phyloP scores from a whole-genome alignment of 2,113 vertebrate species.

The Todiramphus chloris region DNA sequence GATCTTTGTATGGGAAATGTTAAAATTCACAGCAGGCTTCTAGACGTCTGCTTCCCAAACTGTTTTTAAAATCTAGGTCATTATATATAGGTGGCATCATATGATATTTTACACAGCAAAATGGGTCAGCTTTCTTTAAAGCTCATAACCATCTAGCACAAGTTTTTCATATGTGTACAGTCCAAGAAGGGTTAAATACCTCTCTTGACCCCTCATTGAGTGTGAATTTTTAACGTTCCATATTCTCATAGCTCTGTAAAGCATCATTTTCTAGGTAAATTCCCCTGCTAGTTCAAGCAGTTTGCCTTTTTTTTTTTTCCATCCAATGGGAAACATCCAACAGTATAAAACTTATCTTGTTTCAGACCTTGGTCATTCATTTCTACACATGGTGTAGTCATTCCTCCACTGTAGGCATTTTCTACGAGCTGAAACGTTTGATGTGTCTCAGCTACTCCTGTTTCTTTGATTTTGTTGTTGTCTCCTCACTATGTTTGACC shows the following conservation, averaged over 20 bases:
- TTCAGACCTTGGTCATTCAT: not conserved
- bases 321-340: not conserved
- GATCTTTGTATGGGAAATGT: not conserved
- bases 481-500: not conserved
- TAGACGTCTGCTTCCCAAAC: conserved; percentile 50
- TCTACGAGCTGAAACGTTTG: not conserved
- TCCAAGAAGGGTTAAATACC: not conserved
- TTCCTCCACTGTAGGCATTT: not conserved
- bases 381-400: not conserved
- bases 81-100: conserved; percentile 46
- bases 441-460: not conserved
- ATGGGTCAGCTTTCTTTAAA: not conserved
- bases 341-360: not conserved
- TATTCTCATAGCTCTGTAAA: not conserved
- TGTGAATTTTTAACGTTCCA: not conserved
- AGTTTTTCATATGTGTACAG: not conserved
- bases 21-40: conserved; percentile 31
- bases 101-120: conserved; percentile 20
- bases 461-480: not conserved
- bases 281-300: not conserved
- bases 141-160: not conserved
- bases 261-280: not conserved
- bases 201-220: not conserved
- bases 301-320: not conserved
- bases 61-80: conserved; percentile 48